These are phyloP conservation scores for Adelosebastes latens DNA, from an alignment of 2,797 vertebrate species.

Conservation along the genomic window DNA sequence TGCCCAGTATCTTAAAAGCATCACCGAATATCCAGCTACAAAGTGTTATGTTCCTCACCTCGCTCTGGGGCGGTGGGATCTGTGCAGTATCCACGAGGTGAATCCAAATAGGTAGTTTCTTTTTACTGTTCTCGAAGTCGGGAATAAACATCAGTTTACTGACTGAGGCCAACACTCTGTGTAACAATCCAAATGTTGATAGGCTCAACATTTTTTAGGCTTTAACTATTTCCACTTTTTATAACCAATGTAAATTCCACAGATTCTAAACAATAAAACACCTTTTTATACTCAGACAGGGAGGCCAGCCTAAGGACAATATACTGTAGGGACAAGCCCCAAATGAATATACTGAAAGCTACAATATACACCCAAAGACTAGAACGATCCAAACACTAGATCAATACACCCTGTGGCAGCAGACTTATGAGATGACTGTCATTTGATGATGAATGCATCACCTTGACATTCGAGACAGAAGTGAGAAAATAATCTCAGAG, in stretches of 20 bases:
- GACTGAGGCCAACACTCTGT: background rate
- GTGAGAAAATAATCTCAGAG: constrained; percentile 16
- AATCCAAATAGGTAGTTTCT: constrained; percentile 2
- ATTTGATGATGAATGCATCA: constrained; percentile 56
- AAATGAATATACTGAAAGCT: constrained; percentile 19
- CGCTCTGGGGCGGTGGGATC: background rate
- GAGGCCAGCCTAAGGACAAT: constrained; percentile 4
- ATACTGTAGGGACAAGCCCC: background rate
- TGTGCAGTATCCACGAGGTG: background rate
- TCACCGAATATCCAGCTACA: background rate
- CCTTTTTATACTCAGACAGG: background rate
- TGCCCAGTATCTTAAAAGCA: background rate
- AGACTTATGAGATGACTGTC: constrained; percentile 52
- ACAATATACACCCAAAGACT: constrained; percentile 11
- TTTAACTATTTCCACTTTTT: too few relatives aligned
- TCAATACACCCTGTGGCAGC: constrained; percentile 52
- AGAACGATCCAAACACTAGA: constrained; percentile 44
- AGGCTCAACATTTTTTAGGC: background rate
- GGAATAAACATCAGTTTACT: background rate
- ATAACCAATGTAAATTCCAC: background rate
- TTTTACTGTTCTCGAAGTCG: background rate
- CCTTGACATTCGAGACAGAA: constrained; percentile 18
- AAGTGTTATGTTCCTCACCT: background rate
- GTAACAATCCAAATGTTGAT: background rate
- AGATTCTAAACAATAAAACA: background rate